These are phyloP conservation scores for Lepidotrigona ventralis DNA, from an alignment of 1,140 invertebrate species.

Conservation along the genomic window DNA sequence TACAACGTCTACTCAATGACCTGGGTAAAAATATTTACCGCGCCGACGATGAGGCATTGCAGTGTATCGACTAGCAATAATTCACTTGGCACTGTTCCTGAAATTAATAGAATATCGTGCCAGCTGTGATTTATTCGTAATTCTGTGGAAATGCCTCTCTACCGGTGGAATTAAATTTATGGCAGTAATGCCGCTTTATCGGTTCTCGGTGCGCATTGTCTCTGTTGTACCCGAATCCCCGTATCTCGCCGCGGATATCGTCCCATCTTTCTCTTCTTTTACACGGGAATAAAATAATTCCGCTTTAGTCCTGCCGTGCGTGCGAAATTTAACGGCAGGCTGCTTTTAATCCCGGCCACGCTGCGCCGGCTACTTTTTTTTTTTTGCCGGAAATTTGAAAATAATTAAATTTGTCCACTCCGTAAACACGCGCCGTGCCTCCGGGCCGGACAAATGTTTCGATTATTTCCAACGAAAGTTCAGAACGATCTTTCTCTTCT, in stretches of 20 bases:
- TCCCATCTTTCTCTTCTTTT: slow-evolving; percentile 1
- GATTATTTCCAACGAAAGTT: slow-evolving; percentile 11
- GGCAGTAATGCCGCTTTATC: slow-evolving; percentile 36
- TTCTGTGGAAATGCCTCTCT: slow-evolving; percentile 47
- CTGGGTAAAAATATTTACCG: slow-evolving; percentile 47
- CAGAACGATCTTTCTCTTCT: neutral
- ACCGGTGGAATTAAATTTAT: slow-evolving; percentile 48
- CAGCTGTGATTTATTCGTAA: slow-evolving; percentile 60
- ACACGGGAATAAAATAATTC: slow-evolving; percentile 37
- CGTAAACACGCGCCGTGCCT: neutral
- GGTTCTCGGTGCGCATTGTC: neutral
- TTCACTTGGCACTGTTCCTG: slow-evolving; percentile 51
- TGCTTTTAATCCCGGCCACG: slow-evolving; percentile 23
- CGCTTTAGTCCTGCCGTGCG: slow-evolving; percentile 29
- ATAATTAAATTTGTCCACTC: slow-evolving; percentile 30
- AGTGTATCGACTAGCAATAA: slow-evolving; percentile 52
- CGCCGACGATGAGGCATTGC: slow-evolving; percentile 30
- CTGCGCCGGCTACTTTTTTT: neutral
- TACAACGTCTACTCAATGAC: slow-evolving; percentile 2
- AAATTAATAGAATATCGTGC: slow-evolving; percentile 64
- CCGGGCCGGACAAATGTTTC: neutral
- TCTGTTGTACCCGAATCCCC: neutral
- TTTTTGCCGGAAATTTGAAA: slow-evolving; percentile 34
- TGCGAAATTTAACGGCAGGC: slow-evolving; percentile 38
- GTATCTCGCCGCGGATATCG: neutral